Evolutionary conservation across 2,113 vertebrate genomes (phyloP).

Genomic region (Nematolebias whitei): DNA sequence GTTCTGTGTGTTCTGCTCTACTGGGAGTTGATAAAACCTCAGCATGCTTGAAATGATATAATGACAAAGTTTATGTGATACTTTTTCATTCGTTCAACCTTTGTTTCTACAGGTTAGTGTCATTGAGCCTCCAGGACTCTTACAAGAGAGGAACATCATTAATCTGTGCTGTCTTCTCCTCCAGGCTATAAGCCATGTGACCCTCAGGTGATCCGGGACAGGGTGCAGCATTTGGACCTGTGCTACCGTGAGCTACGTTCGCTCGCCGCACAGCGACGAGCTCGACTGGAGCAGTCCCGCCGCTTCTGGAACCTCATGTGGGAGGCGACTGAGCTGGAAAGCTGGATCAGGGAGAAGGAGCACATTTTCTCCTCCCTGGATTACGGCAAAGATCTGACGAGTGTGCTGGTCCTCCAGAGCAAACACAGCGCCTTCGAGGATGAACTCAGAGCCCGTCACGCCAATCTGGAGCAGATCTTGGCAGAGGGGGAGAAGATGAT

Average conservation of each 20-base stretch:
- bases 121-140: too few species aligned
- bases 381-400: conserved; percentile 93
- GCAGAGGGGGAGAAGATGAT: conserved; percentile 84
- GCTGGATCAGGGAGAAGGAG: conserved; percentile 97
- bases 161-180: neutral
- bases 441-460: conserved; percentile 84
- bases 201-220: conserved; percentile 90
- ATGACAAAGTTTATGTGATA: too few species aligned
- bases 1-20: too few species aligned
- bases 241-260: conserved; percentile 87
- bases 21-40: too few species aligned
- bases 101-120: too few species aligned
- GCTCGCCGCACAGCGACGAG: conserved; percentile 84
- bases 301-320: conserved; percentile 93
- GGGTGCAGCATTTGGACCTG: conserved; percentile 89
- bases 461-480: conserved; percentile 81
- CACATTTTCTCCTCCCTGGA: conserved; percentile 93
- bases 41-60: too few species aligned
- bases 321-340: conserved; percentile 91
- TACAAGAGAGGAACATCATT: too few species aligned
- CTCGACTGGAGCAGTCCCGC: conserved; percentile 87
- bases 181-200: conserved; percentile 95
- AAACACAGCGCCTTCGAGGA: conserved; percentile 93
- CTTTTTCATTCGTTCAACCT: too few species aligned
- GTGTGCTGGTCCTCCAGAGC: conserved; percentile 88